A percentile compares a stretch with the other conserved stretches of the same genome.
These are phyloP conservation scores for Mylabris phalerata DNA, from an alignment of 1,140 invertebrate genomes.

Conservation along the genomic window DNA sequence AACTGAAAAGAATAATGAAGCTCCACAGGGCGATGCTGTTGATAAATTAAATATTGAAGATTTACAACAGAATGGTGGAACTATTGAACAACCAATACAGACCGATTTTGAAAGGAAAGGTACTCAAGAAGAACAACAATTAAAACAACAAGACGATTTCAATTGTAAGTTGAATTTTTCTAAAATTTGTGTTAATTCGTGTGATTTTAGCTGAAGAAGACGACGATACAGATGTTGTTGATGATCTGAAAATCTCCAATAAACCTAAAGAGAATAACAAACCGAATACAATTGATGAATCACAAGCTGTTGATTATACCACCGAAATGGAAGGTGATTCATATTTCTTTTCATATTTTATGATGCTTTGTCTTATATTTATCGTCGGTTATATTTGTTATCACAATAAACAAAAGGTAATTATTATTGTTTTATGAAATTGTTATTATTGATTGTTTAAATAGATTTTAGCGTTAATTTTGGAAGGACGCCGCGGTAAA, in stretches of 20 bases:
- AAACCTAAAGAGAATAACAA: neutral
- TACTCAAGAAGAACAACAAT: no score
- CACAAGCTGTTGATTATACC: neutral
- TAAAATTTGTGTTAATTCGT: neutral
- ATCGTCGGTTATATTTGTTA: slow-evolving; percentile 56
- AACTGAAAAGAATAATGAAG: no score
- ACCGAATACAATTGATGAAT: slow-evolving; percentile 1
- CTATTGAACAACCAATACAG: no score
- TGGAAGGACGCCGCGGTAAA: slow-evolving; percentile 49
- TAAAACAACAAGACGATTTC: no score
- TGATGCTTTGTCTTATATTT: slow-evolving; percentile 51
- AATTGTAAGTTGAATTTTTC: no score
- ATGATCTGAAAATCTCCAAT: neutral
- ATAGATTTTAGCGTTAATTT: slow-evolving; percentile 51
- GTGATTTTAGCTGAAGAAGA: neutral
- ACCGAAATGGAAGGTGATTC: slow-evolving; percentile 41
- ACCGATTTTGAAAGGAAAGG: no score
- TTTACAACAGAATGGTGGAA: no score
- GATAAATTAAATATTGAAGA: no score
- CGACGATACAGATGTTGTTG: neutral
- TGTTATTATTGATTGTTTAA: neutral
- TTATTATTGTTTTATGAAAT: neutral
- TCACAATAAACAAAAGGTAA: slow-evolving; percentile 64
- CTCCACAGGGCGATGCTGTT: no score
- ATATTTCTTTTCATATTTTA: slow-evolving; percentile 59